Evolutionary conservation across 64 coral and sea anemone species (phyloP).

Genomic region (Pocillopora verrucosa): DNA sequence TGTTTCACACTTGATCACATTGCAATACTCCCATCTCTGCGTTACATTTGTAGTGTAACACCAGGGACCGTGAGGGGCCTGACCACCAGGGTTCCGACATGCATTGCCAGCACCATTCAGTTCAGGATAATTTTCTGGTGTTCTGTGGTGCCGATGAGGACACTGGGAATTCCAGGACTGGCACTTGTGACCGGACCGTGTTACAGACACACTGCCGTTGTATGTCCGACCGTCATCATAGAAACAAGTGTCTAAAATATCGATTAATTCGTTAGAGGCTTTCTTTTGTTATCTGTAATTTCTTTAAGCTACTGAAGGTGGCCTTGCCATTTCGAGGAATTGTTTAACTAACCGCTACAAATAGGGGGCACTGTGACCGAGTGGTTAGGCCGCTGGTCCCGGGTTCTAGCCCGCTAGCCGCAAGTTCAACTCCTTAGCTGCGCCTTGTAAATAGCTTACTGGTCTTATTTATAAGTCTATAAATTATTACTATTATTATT

Average conservation of each 20-base stretch:
- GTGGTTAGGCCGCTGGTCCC: no score
- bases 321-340: no score
- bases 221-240: slow-evolving; percentile 68
- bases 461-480: no score
- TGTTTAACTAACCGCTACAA: no score
- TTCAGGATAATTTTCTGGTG: slow-evolving; percentile 57
- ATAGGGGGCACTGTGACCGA: no score
- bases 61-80: slow-evolving; percentile 82
- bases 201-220: slow-evolving; percentile 61
- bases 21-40: slow-evolving; percentile 76
- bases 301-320: no score
- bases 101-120: slow-evolving; percentile 67
- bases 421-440: no score
- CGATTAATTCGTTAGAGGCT: no score
- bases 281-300: no score
- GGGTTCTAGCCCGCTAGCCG: no score
- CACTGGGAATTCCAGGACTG: slow-evolving; percentile 73
- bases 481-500: no score
- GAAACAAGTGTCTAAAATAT: slow-evolving; percentile 47
- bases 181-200: slow-evolving; percentile 63
- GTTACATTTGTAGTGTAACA: slow-evolving; percentile 71
- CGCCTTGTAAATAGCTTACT: no score
- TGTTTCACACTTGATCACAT: slow-evolving; percentile 35
- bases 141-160: slow-evolving; percentile 67
- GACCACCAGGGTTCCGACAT: slow-evolving; percentile 80